Conservation (phyloP, 1,140 invertebrate species). For the Lordiphosa clarofinis region DNA sequence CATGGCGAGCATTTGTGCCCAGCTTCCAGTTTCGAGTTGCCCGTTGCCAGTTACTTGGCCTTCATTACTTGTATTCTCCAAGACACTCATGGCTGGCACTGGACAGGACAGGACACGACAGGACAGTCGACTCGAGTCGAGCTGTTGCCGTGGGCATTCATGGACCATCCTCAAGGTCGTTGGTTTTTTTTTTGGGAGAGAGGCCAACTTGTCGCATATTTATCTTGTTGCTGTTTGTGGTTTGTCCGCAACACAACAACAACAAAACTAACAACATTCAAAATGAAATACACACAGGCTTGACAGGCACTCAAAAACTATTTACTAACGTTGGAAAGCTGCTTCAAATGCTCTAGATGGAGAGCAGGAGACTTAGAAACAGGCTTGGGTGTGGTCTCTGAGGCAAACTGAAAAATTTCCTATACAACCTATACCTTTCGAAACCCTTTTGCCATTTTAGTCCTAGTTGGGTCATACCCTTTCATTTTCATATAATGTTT, state of each 20-base stretch:
- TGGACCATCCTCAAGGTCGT: background rate
- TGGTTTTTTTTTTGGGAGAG: too few relatives aligned
- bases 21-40: background rate
- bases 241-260: conserved; percentile 10
- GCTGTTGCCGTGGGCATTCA: too few relatives aligned
- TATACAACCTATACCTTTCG: too few relatives aligned
- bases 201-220: conserved; percentile 5
- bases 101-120: background rate
- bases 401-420: too few relatives aligned
- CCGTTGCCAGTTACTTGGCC: conserved; percentile 4
- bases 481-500: background rate
- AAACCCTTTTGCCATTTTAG: too few relatives aligned
- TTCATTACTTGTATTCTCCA: conserved; percentile 3
- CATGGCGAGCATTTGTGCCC: background rate
- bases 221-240: conserved; percentile 7
- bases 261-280: background rate
- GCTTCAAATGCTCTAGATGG: too few relatives aligned
- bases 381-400: too few relatives aligned
- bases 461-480: background rate
- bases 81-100: conserved; percentile 12
- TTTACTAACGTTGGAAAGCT: too few relatives aligned
- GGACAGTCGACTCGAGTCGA: too few relatives aligned
- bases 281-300: background rate
- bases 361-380: too few relatives aligned
- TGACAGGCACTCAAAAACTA: too few relatives aligned